phyloP scores from a whole-genome alignment of 1,140 invertebrate species.

The Cyclina sinensis region DNA sequence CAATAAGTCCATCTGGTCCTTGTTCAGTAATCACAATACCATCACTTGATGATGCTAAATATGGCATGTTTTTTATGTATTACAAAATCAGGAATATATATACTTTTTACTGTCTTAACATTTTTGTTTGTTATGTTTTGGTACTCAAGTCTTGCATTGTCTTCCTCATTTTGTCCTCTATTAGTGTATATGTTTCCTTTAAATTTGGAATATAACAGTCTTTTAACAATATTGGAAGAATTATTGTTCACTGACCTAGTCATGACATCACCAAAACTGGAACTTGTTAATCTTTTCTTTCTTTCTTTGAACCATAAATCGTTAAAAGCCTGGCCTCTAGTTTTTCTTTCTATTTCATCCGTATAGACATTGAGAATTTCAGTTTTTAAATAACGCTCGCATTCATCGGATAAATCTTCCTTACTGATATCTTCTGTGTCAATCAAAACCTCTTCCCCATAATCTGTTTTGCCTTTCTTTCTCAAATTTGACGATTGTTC shows the following conservation, averaged over 20 bases:
- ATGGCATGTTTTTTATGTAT: constrained; percentile 40
- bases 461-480: constrained; percentile 20
- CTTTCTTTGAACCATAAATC: neutral
- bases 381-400: neutral
- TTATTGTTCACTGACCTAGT: too few relatives aligned
- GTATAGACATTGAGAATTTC: neutral
- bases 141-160: constrained; percentile 14
- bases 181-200: constrained; percentile 43
- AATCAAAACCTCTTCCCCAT: constrained; percentile 26
- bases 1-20: constrained; percentile 46
- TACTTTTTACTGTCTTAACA: neutral
- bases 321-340: neutral
- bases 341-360: neutral
- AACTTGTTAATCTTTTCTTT: constrained; percentile 23
- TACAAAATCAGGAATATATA: constrained; percentile 31
- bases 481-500: neutral
- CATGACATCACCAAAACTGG: constrained; percentile 29
- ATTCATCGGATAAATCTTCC: neutral
- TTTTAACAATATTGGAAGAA: too few relatives aligned
- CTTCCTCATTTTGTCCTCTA: neutral
- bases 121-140: constrained; percentile 42
- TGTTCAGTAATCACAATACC: neutral
- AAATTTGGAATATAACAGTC: constrained; percentile 44
- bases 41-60: constrained; percentile 39
- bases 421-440: neutral